Evolutionary conservation across 2,113 vertebrate genomes (phyloP).

Genomic region (Atrichornis clamosus): DNA sequence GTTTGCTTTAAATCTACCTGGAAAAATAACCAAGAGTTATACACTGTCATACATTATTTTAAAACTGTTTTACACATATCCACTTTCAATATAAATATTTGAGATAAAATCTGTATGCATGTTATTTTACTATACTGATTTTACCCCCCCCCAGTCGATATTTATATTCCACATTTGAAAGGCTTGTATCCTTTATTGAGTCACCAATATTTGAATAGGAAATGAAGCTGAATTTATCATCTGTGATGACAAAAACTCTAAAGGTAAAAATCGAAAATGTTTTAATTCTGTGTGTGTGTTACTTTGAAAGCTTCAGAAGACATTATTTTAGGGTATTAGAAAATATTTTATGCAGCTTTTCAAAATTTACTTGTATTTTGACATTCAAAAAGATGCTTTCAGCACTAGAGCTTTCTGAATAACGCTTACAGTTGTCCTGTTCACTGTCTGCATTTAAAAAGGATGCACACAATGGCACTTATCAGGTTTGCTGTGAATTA

Average conservation of each 20-base stretch:
- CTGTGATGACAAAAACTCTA: not conserved
- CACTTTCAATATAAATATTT: not conserved
- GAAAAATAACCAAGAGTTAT: not conserved
- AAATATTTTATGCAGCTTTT: not conserved
- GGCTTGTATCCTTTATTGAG: not conserved
- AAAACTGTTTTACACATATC: not conserved
- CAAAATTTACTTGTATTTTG: not conserved
- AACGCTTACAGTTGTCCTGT: not conserved
- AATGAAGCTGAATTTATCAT: not conserved
- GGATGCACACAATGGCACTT: not conserved
- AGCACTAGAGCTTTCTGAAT: not conserved
- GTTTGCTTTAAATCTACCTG: not conserved
- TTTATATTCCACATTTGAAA: not conserved
- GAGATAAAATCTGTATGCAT: not conserved
- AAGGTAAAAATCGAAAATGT: not conserved
- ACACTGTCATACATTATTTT: not conserved
- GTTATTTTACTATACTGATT: not conserved
- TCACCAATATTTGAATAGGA: not conserved
- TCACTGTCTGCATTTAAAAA: not conserved
- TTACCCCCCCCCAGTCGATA: not conserved
- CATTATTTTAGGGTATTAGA: not conserved
- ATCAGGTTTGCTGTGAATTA: not conserved
- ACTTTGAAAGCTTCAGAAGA: not conserved
- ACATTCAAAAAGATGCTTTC: not conserved
- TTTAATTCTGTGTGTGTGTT: not conserved